Conservation (phyloP, 2,797 vertebrate species). For the Lates japonicus region DNA sequence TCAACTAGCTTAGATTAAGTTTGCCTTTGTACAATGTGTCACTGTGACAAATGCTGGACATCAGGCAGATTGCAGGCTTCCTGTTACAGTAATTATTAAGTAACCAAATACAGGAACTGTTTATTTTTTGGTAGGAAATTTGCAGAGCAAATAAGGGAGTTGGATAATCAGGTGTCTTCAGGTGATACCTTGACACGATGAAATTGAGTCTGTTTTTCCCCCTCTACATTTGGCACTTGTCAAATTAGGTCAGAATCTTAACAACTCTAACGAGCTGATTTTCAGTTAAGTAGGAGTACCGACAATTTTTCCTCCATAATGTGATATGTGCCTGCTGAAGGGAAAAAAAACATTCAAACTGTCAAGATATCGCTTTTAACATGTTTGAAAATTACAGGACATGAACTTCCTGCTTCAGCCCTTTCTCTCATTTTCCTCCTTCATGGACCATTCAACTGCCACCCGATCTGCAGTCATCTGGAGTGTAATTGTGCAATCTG, state of each 20-base stretch:
- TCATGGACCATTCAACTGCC: slow-evolving; percentile 43
- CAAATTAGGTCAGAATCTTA: slow-evolving; percentile 55
- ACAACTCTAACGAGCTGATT: slow-evolving; percentile 51
- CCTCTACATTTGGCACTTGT: slow-evolving; percentile 42
- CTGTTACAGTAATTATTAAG: slow-evolving; percentile 11
- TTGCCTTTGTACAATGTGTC: neutral
- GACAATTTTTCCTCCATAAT: slow-evolving; percentile 22
- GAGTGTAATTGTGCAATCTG: slow-evolving; percentile 71
- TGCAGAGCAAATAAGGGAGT: slow-evolving; percentile 32
- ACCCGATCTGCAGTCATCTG: slow-evolving; percentile 73
- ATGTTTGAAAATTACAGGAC: slow-evolving; percentile 65
- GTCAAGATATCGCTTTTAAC: slow-evolving; percentile 63
- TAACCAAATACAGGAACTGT: neutral
- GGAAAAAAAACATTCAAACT: slow-evolving; percentile 41
- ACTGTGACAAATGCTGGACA: neutral
- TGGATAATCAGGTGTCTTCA: slow-evolving; percentile 24
- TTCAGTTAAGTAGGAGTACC: slow-evolving; percentile 28
- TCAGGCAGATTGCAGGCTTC: neutral
- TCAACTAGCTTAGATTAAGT: too few species aligned
- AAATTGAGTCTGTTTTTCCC: slow-evolving; percentile 25
- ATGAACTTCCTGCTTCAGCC: slow-evolving; percentile 51
- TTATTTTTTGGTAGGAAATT: neutral
- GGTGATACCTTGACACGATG: slow-evolving; percentile 26
- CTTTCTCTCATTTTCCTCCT: slow-evolving; percentile 15
- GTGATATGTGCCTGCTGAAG: slow-evolving; percentile 29